These are phyloP conservation scores for Cryptotermes secundus DNA, from an alignment of 1,140 invertebrate species.

Conservation along the genomic window DNA sequence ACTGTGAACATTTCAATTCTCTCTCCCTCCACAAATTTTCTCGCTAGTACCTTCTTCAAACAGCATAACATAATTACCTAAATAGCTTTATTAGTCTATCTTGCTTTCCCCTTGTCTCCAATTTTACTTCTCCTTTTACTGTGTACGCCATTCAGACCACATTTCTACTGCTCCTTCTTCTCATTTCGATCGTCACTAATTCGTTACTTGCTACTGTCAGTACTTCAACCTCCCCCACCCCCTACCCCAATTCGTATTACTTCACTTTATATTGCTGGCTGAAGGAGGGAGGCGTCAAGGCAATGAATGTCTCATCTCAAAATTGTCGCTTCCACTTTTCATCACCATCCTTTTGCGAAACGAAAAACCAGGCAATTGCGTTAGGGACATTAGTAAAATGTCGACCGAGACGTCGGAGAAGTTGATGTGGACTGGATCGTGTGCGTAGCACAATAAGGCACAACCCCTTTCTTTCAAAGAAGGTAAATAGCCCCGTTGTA, in stretches of 20 bases:
- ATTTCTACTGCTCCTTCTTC: background rate
- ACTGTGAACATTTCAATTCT: background rate
- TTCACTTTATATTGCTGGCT: slow-evolving; percentile 6
- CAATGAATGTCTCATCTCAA: slow-evolving; percentile 8
- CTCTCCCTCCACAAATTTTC: background rate
- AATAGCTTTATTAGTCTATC: slow-evolving; percentile 17
- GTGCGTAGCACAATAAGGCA: background rate
- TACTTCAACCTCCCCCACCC: too few species aligned
- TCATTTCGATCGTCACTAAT: background rate
- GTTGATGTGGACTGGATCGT: background rate
- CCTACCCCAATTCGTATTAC: background rate
- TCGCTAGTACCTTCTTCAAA: background rate
- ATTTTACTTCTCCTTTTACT: background rate
- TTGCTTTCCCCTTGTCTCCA: background rate
- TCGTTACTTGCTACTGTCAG: background rate
- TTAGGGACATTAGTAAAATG: slow-evolving; percentile 4
- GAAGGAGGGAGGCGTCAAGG: slow-evolving; percentile 1
- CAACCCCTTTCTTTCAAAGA: background rate
- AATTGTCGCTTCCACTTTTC: slow-evolving; percentile 19
- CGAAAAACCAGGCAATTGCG: slow-evolving; percentile 18
- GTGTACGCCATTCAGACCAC: background rate
- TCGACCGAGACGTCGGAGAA: background rate
- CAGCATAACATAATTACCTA: slow-evolving; percentile 10
- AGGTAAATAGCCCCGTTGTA: background rate
- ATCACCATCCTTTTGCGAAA: background rate